Conservation (phyloP, 2,888 invertebrate genomes). For the Nemapogon koenigi region DNA sequence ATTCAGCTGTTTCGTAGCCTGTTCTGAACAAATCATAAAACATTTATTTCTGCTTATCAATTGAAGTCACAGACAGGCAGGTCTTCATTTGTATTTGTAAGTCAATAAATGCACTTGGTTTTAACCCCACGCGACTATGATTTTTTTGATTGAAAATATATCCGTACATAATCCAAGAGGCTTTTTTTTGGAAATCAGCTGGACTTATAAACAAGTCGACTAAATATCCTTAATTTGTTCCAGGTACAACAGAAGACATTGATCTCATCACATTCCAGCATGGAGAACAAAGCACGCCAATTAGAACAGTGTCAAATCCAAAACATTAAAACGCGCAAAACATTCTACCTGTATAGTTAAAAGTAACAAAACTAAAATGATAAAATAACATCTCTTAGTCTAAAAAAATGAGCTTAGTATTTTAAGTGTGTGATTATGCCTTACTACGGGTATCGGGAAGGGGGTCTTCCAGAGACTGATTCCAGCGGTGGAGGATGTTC, state of each 20-base stretch:
- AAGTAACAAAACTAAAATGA: too few species aligned
- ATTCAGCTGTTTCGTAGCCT: too few species aligned
- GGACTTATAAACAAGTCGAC: too few species aligned
- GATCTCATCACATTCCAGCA: slow-evolving; percentile 3
- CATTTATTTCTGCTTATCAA: too few species aligned
- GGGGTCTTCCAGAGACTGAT: slow-evolving; percentile 43
- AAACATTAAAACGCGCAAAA: slow-evolving; percentile 37
- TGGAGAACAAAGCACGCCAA: neutral
- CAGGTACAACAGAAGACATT: slow-evolving; percentile 37
- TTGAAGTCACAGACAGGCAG: too few species aligned
- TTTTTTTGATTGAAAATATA: too few species aligned
- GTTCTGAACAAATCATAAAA: too few species aligned
- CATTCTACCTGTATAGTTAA: slow-evolving; percentile 45
- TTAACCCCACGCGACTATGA: too few species aligned
- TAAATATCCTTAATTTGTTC: slow-evolving; percentile 34
- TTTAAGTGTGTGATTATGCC: slow-evolving; percentile 58
- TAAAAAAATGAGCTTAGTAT: slow-evolving; percentile 56
- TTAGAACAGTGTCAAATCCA: slow-evolving; percentile 16
- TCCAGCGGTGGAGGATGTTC: slow-evolving; percentile 50
- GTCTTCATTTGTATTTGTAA: too few species aligned
- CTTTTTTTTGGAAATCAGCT: too few species aligned
- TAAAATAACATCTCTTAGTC: slow-evolving; percentile 34
- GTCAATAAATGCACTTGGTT: too few species aligned
- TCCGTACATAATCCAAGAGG: too few species aligned
- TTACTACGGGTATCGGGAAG: slow-evolving; percentile 58